phyloP scores from a whole-genome alignment of 2,113 vertebrate genomes.

The Fregetta grallaria region DNA sequence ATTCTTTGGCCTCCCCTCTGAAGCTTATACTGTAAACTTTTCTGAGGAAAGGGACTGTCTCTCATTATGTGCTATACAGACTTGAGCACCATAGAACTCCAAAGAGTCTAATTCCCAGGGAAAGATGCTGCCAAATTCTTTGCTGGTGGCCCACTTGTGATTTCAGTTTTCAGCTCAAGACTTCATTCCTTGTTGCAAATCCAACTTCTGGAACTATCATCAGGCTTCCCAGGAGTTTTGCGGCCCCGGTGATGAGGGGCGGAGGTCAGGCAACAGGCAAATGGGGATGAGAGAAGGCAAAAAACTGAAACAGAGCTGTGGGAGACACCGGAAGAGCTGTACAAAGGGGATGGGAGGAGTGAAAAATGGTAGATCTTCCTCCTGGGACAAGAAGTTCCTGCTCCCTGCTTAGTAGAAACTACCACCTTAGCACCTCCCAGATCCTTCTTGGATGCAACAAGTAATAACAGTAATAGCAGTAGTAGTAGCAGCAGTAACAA shows the following conservation, averaged over 20 bases:
- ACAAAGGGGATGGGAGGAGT: background rate
- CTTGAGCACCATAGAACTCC: background rate
- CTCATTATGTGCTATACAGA: background rate
- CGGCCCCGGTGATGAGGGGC: background rate
- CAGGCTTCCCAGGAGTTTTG: background rate
- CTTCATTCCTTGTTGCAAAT: background rate
- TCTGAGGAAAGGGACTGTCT: background rate
- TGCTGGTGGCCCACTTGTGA: constrained; percentile 5
- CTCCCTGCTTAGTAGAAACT: background rate
- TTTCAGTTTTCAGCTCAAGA: background rate
- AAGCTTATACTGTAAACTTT: background rate
- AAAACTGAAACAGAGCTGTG: background rate
- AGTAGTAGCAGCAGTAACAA: background rate
- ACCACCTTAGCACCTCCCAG: background rate
- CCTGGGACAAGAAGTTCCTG: background rate
- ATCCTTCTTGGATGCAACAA: background rate
- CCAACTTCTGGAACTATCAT: background rate
- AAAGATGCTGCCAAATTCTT: background rate
- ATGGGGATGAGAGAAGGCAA: background rate
- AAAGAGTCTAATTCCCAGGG: background rate
- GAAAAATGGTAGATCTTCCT: background rate
- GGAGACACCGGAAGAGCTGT: background rate
- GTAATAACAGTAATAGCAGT: background rate
- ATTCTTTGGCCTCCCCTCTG: background rate
- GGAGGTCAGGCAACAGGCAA: background rate